These are phyloP conservation scores for rat (Rattus norvegicus) DNA, from an alignment of 2,113 vertebrate species.

Conservation along the genomic window GRCr8 NC_086033.1:86638501-86639000, in stretches of 20 bases:
- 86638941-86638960: no score
- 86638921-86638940: no score
- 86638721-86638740: neutral
- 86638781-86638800: neutral
- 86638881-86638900: no score
- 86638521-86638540: neutral
- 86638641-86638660: neutral
- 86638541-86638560: neutral
- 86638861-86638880: no score
- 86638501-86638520: neutral
- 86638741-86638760: neutral
- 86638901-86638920: no score
- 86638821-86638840: neutral
- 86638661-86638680: neutral
- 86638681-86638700: slow-evolving; percentile 6
- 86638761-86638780: neutral
- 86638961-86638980: no score
- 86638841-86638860: neutral
- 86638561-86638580: neutral
- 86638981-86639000: no score
- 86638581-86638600: neutral
- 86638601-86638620: neutral
- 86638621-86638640: neutral
- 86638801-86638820: neutral
- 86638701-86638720: slow-evolving; percentile 2